phyloP scores from a whole-genome alignment of 2,113 vertebrate species.

The Paradisaea rubra region DNA sequence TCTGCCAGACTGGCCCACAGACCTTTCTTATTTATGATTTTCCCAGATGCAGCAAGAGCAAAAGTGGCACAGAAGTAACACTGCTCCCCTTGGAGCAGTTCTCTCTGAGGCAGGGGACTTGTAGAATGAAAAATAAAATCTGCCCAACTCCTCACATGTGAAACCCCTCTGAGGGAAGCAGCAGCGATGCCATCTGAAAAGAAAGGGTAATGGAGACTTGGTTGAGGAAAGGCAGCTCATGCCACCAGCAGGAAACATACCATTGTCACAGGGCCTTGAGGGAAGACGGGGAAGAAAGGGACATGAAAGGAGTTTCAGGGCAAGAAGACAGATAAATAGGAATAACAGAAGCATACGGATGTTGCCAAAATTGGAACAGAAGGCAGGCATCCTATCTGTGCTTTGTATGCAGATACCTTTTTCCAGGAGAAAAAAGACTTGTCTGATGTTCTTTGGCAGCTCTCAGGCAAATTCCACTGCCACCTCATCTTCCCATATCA shows the following conservation, averaged over 20 bases:
- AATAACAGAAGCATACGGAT: neutral
- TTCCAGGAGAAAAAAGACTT: neutral
- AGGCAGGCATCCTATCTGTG: neutral
- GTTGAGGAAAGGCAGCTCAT: neutral
- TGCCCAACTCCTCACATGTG: neutral
- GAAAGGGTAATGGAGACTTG: rapidly evolving
- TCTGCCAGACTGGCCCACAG: neutral
- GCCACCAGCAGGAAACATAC: neutral
- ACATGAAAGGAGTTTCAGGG: neutral
- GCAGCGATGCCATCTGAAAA: neutral
- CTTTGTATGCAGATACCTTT: neutral
- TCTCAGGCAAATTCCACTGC: neutral
- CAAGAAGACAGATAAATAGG: neutral
- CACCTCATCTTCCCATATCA: neutral
- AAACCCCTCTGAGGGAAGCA: neutral
- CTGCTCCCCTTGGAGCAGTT: neutral
- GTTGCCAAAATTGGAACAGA: neutral
- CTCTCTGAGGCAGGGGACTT: neutral
- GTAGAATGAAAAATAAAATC: neutral
- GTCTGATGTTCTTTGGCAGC: neutral
- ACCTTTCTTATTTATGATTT: neutral
- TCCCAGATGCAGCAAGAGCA: neutral
- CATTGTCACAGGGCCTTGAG: neutral
- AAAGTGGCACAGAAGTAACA: neutral
- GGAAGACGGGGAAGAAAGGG: neutral